These are phyloP conservation scores for Drosophila equinoxialis DNA, from an alignment of 1,140 invertebrate genomes.

Conservation along the genomic window DNA sequence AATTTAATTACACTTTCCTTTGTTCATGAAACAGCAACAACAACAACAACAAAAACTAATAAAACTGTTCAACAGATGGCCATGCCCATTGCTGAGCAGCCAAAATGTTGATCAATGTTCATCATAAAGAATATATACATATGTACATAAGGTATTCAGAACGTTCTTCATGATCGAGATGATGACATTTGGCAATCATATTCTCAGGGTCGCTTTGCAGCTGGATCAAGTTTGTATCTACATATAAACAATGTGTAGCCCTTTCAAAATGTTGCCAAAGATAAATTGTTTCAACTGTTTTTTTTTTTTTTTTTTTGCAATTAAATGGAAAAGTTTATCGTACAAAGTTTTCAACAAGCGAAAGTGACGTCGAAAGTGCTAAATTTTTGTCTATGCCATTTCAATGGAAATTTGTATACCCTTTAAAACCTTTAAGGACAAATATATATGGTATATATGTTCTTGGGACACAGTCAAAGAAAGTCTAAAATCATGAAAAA, in stretches of 20 bases:
- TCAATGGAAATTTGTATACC: background rate
- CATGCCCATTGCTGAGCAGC: constrained; percentile 38
- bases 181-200: constrained; percentile 67
- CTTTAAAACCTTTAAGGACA: background rate
- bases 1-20: constrained; percentile 65
- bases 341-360: constrained; percentile 11
- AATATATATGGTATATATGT: no score
- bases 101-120: constrained; percentile 31
- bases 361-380: background rate
- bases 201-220: constrained; percentile 67
- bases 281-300: constrained; percentile 18
- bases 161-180: constrained; percentile 2
- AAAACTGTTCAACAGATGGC: constrained; percentile 61
- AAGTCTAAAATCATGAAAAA: no score
- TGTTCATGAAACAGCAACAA: constrained; percentile 21
- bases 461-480: no score
- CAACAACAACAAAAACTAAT: constrained; percentile 27
- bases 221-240: constrained; percentile 50
- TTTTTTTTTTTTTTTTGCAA: background rate
- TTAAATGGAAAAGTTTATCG: constrained; percentile 34
- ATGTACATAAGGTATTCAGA: background rate
- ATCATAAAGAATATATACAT: constrained; percentile 18
- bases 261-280: constrained; percentile 37
- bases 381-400: background rate
- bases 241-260: constrained; percentile 12